A percentile compares a stretch with the other conserved stretches of the same genome.
Evolutionary conservation across 2,888 invertebrate genomes (phyloP).

Genomic region (Netelia melanura): DNA sequence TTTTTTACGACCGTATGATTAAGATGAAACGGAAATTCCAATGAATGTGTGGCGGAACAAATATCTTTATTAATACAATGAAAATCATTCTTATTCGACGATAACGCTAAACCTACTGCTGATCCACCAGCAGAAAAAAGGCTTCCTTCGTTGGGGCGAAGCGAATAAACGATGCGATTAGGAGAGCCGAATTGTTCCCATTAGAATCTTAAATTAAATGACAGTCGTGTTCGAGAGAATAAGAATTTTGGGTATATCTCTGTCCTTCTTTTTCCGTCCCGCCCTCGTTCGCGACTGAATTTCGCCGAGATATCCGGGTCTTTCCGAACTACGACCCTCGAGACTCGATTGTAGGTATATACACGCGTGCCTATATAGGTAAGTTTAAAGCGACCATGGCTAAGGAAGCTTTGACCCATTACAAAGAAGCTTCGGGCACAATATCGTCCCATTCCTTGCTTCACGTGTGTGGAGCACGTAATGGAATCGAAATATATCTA

Average conservation of each 20-base stretch:
- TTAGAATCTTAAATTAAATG: constrained; percentile 46
- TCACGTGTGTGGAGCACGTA: background rate
- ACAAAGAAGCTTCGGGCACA: background rate
- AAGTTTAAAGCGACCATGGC: background rate
- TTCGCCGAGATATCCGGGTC: constrained; percentile 41
- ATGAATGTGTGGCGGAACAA: too few relatives aligned
- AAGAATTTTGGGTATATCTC: constrained; percentile 9
- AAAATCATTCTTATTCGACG: too few relatives aligned
- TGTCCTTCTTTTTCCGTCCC: background rate
- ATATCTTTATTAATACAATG: too few relatives aligned
- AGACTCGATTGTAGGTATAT: constrained; percentile 17
- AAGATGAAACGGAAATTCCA: too few relatives aligned
- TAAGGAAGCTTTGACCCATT: background rate
- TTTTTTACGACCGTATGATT: too few relatives aligned
- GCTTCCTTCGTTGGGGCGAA: constrained; percentile 11
- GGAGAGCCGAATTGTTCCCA: constrained; percentile 10
- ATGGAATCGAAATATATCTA: background rate
- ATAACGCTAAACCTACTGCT: too few relatives aligned
- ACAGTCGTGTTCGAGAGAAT: constrained; percentile 4
- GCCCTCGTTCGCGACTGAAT: constrained; percentile 28
- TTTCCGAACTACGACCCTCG: constrained; percentile 40
- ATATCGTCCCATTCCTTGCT: too few relatives aligned
- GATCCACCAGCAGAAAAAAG: background rate
- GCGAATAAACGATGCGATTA: constrained; percentile 47
- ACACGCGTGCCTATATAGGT: background rate